Evolutionary conservation across 2,113 vertebrate species (phyloP).

Genomic region (Oenanthe melanoleuca): DNA sequence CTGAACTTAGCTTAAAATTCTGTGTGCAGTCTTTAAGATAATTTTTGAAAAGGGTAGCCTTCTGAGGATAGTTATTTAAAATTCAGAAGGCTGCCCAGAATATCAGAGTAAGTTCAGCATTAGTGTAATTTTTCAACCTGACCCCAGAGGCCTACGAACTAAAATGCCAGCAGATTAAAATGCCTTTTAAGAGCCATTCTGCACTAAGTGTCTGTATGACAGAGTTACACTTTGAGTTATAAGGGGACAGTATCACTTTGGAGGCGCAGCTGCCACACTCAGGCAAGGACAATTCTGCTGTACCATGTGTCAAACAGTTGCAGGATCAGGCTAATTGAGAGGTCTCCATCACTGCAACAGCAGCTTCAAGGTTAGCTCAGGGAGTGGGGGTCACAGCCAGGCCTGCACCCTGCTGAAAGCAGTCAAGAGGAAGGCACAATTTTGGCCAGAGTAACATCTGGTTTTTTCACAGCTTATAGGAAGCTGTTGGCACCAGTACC

Average conservation of each 20-base stretch:
- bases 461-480: constrained; percentile 13
- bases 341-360: neutral
- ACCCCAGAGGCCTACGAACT: constrained; percentile 24
- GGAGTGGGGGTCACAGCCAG: neutral
- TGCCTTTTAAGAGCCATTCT: constrained; percentile 42
- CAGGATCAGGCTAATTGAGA: neutral
- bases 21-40: constrained; percentile 33
- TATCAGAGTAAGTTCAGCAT: constrained; percentile 50
- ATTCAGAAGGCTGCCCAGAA: constrained; percentile 53
- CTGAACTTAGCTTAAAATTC: constrained; percentile 32
- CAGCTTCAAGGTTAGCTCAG: neutral
- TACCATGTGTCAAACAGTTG: neutral
- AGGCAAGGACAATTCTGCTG: neutral
- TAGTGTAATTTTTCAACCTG: constrained; percentile 56
- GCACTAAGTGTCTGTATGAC: neutral
- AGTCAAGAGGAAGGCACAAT: neutral
- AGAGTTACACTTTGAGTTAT: neutral
- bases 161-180: constrained; percentile 57
- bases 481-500: neutral
- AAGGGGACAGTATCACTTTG: neutral
- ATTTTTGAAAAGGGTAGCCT: constrained; percentile 42
- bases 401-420: neutral
- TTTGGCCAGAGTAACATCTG: neutral
- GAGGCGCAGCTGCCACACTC: neutral
- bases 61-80: constrained; percentile 50